Conservation (phyloP, 2,797 vertebrate genomes). For the Lacerta bilineata region DNA sequence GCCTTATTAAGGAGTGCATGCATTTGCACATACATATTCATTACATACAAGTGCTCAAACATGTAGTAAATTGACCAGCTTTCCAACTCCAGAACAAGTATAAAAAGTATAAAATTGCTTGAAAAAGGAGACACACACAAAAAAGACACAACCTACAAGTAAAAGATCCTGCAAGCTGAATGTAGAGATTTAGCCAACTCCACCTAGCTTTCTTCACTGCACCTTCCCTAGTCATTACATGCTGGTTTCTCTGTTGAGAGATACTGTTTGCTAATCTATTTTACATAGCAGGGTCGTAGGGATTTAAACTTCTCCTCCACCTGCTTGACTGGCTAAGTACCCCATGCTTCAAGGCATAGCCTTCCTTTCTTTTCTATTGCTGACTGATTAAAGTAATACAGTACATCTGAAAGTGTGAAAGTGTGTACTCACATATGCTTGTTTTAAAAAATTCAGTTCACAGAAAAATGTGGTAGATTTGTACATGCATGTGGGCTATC, state of each 20-base stretch:
- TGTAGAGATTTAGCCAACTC: neutral
- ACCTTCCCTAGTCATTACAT: neutral
- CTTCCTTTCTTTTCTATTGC: neutral
- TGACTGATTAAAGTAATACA: no score
- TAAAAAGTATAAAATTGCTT: no score
- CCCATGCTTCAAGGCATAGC: neutral
- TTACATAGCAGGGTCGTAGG: neutral
- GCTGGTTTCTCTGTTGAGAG: no score
- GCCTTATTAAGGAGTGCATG: no score
- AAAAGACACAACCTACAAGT: no score
- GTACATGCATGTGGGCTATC: neutral
- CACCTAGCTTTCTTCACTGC: neutral
- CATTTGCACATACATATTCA: no score
- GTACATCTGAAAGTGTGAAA: no score
- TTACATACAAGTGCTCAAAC: no score
- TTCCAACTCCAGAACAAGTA: no score
- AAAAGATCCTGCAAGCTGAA: neutral
- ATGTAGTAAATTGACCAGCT: no score
- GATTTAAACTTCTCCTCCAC: neutral
- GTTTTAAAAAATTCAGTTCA: neutral
- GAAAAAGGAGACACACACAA: no score
- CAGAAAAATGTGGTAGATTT: neutral
- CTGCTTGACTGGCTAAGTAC: neutral
- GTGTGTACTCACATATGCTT: no score
- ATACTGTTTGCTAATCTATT: neutral